These are phyloP conservation scores for Colinus virginianus DNA, from an alignment of 2,113 vertebrate species.

Conservation along the genomic window DNA sequence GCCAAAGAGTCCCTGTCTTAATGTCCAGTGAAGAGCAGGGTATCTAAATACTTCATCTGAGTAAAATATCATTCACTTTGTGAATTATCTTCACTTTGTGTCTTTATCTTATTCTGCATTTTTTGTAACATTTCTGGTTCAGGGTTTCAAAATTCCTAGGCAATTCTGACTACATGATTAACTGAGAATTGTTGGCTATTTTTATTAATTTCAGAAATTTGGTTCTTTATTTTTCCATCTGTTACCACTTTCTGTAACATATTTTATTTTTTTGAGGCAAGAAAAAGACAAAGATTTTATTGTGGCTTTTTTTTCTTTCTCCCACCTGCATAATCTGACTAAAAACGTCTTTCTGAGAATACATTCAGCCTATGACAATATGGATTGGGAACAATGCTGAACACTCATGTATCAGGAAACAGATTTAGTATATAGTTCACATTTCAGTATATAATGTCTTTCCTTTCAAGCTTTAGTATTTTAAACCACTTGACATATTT, in stretches of 20 bases:
- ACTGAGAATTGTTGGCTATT: not conserved
- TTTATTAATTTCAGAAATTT: slow-evolving; percentile 21
- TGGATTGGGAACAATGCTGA: not conserved
- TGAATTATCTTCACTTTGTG: not conserved
- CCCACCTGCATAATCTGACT: not conserved
- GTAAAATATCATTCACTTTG: not conserved
- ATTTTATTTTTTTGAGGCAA: not conserved
- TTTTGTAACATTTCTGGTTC: not conserved
- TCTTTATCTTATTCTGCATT: not conserved
- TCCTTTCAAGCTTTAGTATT: not conserved
- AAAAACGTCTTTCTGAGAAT: not conserved
- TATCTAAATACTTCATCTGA: not conserved
- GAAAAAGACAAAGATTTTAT: slow-evolving; percentile 13
- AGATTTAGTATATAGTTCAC: not conserved
- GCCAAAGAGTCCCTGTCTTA: not conserved
- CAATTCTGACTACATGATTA: not conserved
- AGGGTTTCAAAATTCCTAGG: not conserved
- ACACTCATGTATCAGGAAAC: not conserved
- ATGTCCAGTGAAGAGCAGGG: not conserved
- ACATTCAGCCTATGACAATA: not conserved
- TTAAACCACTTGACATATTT: not conserved
- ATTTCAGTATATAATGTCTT: not conserved
- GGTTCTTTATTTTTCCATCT: slow-evolving; percentile 23
- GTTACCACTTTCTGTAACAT: not conserved
- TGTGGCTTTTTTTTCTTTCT: not conserved